Base-by-base conservation (phyloP, 2,797 vertebrate species). In the Petrocephalus schoutedeni region DNA sequence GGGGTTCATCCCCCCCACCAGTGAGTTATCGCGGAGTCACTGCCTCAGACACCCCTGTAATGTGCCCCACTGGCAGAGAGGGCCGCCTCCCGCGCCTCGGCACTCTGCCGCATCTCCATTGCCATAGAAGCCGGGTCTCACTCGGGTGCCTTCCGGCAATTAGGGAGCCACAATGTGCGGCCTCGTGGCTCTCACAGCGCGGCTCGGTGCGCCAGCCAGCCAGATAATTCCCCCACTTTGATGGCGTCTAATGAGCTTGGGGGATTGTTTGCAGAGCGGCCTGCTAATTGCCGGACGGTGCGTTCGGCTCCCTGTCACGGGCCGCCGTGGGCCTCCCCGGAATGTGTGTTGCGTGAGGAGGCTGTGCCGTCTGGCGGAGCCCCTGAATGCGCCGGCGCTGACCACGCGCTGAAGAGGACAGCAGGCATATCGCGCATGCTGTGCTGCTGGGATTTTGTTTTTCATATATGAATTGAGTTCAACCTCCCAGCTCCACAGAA, bases 221-320 rank as follows among this genome's bases (percentile, higher is more conserved):
- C 94, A 96, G 95, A 95, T 95, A 96, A 95, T 96, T 96, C 94
- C 93, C 93, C 89, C 90, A 92, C 94, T 96, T 96, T 96, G 95
- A 95, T 96, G 95, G 94, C 95, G 94, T 94, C 94, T 96, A 96
- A 96, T 95, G 95, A 96, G 95, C 95, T 94, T 87, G 90, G 94
- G 95, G 96, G 95, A 95, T 95, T 96, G 95, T 96, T 95, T 94
- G 93, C 91, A 93, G 94, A 91, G 28, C 88, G 88, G 88, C 71
- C 84, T 93, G 93, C 95, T 96, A 96, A 96, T 96, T 96, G 95
- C 95, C 93, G 95, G 95, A 96, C 95, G 96, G 96, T 96, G 93
- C 94, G 93, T 93, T 95, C 95, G 95, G 93, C 91, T 92, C 90
- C 92, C 88, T 95, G 96, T 96, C 95, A 96, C 95, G 95, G 95